These are phyloP conservation scores for Oreamnos americanus DNA, from an alignment of 2,113 vertebrate genomes.

Conservation along the genomic window DNA sequence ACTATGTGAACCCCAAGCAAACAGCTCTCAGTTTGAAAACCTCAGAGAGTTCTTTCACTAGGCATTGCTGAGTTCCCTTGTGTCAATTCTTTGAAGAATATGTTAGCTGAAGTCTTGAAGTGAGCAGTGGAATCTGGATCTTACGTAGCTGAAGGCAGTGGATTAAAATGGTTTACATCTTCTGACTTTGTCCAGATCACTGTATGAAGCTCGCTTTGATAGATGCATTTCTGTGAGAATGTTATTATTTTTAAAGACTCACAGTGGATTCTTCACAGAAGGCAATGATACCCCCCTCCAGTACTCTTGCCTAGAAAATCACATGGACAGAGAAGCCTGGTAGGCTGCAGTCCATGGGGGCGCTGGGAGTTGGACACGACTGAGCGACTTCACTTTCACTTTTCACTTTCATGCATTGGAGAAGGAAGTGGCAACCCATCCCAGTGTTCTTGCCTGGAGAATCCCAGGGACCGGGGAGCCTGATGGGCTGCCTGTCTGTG, in stretches of 20 bases:
- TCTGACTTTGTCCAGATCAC: constrained; percentile 82
- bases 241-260: constrained; percentile 77
- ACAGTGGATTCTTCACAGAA: constrained; percentile 44
- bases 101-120: constrained; percentile 76
- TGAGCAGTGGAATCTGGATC: constrained; percentile 64
- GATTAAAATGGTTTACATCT: constrained; percentile 88
- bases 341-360: too few species aligned
- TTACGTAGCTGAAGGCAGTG: constrained; percentile 81
- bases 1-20: constrained; percentile 72
- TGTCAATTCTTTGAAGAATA: constrained; percentile 69
- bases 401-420: too few species aligned
- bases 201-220: constrained; percentile 83
- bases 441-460: too few species aligned
- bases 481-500: too few species aligned
- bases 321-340: too few species aligned
- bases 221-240: constrained; percentile 77
- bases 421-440: too few species aligned
- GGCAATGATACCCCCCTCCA: too few species aligned
- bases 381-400: too few species aligned
- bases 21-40: constrained; percentile 82
- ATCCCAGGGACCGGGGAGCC: too few species aligned
- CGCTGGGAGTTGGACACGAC: too few species aligned
- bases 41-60: constrained; percentile 72
- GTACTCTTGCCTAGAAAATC: too few species aligned
- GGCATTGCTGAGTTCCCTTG: constrained; percentile 63